Evolutionary conservation across 2,888 invertebrate genomes (phyloP), one percentile per base, ranked within the genome.

Genomic region (Perdita meconis): DNA sequence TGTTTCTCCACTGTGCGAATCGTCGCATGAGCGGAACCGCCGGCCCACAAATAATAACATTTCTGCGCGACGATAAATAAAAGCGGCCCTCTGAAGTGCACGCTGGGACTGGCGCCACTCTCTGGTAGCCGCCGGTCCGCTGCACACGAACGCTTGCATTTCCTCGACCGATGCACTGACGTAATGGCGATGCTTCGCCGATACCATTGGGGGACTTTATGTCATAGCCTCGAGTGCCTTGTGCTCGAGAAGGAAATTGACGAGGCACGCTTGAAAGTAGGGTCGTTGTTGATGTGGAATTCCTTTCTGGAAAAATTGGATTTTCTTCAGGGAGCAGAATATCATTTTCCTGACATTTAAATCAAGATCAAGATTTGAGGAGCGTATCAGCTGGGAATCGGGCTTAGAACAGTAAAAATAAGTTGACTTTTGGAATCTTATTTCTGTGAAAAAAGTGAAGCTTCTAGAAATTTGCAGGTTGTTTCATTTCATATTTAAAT

Each of bases 1-100:
- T 89, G 89, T 89, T 88, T 82, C 66, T 57, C 59, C 67, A 81
- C 77, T 88, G 85, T 88, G 88, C 84, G 87, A 88, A 87, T 82
- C 78, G 76, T 65, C 80, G 61, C n/a, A n/a, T n/a, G n/a, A n/a
- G n/a, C n/a, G n/a, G n/a, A n/a, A n/a, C n/a, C n/a, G n/a, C n/a
- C n/a, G 42, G 40, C 73, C 68, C 80, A 44, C 78, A 86, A 80
- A 85, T 85, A 88, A 87, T 88, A 88, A 87, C 86, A 85, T 89
- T 84, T 82, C 65, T 75, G 79, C 81, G 80, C 57, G 80, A 83
- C 82, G 80, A 85, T 84, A 84, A 87, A 87, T 82, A 84, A 78
- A 74, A 50, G 53, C 60, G 16, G 65, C 40, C 34, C 38, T 44
- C 60, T 50, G 65, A 84, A 80, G 71, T 44, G 47, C 66, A 61